phyloP scores from a whole-genome alignment of 1,140 invertebrate genomes.

The Papilio helenus region DNA sequence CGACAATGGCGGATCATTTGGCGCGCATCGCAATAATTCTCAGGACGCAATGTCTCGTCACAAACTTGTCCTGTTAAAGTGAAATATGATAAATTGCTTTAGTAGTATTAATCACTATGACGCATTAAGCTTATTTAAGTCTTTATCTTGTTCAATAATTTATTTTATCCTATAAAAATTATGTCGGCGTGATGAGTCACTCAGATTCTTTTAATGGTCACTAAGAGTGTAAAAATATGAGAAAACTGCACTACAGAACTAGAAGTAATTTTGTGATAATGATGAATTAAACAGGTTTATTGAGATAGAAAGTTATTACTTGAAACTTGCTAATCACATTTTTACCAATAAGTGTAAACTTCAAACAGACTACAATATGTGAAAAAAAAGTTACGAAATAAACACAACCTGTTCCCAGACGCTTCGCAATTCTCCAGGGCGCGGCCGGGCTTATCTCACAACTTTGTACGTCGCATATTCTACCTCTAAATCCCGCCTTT shows the following conservation, averaged over 20 bases:
- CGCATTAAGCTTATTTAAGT: neutral
- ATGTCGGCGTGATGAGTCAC: too few relatives aligned
- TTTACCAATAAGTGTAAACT: neutral
- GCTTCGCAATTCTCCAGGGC: neutral
- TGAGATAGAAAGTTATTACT: too few relatives aligned
- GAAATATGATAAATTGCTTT: neutral
- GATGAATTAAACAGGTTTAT: too few relatives aligned
- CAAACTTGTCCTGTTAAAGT: neutral
- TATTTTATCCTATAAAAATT: too few relatives aligned
- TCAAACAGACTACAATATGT: neutral
- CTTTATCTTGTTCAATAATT: neutral
- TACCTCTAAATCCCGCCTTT: neutral
- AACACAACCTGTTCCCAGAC: neutral
- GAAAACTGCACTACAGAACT: too few relatives aligned
- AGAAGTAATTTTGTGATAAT: too few relatives aligned
- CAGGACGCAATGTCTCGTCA: neutral
- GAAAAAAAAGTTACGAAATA: neutral
- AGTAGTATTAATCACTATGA: neutral
- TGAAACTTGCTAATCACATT: neutral
- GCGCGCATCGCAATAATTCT: slow-evolving; percentile 9
- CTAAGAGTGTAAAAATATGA: too few relatives aligned
- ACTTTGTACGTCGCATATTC: slow-evolving; percentile 4
- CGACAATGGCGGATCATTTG: slow-evolving; percentile 17
- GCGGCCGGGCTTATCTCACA: neutral
- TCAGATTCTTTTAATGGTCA: too few relatives aligned